Evolutionary conservation across 2,888 invertebrate genomes (phyloP).

Genomic region (Tethea ocularis): DNA sequence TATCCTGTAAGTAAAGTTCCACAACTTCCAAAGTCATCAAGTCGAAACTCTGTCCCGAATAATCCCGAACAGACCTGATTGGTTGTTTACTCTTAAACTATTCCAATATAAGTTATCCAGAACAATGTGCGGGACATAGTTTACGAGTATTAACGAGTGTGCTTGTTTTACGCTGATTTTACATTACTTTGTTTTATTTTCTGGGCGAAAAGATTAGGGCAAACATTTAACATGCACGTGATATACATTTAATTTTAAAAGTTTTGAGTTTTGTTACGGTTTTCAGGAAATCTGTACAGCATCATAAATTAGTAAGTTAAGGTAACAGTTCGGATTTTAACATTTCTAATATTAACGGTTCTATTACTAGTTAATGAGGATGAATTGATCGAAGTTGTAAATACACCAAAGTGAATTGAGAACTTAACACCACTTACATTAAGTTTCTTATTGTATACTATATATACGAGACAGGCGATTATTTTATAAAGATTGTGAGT

Average conservation of each 20-base stretch:
- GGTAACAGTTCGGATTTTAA: background rate
- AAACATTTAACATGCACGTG: background rate
- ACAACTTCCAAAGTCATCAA: slow-evolving; percentile 8
- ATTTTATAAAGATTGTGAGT: background rate
- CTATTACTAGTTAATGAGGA: background rate
- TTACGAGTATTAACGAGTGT: slow-evolving; percentile 44
- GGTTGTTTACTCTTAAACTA: slow-evolving; percentile 64
- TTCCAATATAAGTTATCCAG: slow-evolving; percentile 81
- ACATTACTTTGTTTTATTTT: background rate
- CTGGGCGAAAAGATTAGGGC: background rate
- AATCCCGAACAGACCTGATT: slow-evolving; percentile 35
- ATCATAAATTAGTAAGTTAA: background rate
- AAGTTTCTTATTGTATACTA: background rate
- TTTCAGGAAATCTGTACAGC: background rate
- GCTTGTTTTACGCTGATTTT: background rate
- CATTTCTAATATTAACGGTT: background rate
- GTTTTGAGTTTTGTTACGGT: background rate
- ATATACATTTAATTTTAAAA: background rate
- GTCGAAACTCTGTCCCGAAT: slow-evolving; percentile 24
- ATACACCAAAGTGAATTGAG: background rate
- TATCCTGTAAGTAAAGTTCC: background rate
- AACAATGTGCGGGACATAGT: slow-evolving; percentile 66
- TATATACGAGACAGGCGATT: background rate
- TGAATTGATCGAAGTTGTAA: slow-evolving; percentile 13
- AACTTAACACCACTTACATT: slow-evolving; percentile 4